Percentiles rank a stretch among this genome's conserved stretches.
phyloP scores from a whole-genome alignment of 2,888 invertebrate species.

The Ormyrus thymus region DNA sequence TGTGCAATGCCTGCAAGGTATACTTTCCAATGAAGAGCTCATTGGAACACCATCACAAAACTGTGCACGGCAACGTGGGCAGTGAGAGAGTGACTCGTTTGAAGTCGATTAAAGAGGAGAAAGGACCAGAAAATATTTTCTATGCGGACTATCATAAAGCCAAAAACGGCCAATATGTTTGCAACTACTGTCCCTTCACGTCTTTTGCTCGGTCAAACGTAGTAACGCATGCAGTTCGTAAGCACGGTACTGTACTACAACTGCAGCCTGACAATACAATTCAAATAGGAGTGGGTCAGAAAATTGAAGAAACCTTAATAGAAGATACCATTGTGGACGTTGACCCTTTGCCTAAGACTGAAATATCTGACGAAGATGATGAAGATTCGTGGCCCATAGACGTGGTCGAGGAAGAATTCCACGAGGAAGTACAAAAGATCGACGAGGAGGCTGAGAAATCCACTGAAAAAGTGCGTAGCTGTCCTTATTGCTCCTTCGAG shows the following conservation, averaged over 20 bases:
- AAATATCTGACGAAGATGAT: constrained; percentile 34
- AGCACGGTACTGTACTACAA: not conserved
- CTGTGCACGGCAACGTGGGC: constrained; percentile 27
- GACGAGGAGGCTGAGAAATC: constrained; percentile 20
- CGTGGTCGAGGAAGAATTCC: not conserved
- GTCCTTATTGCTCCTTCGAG: constrained; percentile 69
- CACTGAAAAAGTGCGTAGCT: constrained; percentile 48
- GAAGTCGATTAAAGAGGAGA: too few relatives aligned
- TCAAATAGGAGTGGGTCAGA: too few relatives aligned
- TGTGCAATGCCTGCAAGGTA: constrained; percentile 57
- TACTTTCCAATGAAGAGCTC: constrained; percentile 48
- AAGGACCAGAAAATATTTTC: not conserved
- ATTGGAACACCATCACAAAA: constrained; percentile 53
- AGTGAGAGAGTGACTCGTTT: not conserved
- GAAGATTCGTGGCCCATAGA: constrained; percentile 45
- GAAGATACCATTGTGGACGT: not conserved
- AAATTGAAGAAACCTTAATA: too few relatives aligned
- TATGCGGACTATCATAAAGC: constrained; percentile 21
- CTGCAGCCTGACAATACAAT: too few relatives aligned
- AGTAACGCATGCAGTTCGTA: constrained; percentile 1
- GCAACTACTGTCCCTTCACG: constrained; percentile 30
- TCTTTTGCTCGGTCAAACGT: constrained; percentile 23
- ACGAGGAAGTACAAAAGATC: not conserved
- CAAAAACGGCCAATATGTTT: constrained; percentile 22
- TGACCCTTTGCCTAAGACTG: too few relatives aligned